phyloP scores from a whole-genome alignment of 2,113 vertebrate genomes.

The Pseudorectes ferrugineus region DNA sequence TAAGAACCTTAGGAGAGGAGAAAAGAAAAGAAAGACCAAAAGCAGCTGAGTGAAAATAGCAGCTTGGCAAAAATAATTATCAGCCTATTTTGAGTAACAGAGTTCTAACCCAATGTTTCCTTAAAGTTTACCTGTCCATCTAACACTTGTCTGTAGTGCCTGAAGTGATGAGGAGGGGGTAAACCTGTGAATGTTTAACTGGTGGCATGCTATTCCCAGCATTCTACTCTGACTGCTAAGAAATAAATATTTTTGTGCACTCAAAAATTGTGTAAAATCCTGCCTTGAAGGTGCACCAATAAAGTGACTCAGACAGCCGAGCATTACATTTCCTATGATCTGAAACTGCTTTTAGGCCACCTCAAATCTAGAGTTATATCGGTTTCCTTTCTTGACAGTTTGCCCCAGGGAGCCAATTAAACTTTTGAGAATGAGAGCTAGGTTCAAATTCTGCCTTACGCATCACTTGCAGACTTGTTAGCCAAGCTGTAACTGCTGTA shows the following conservation, averaged over 20 bases:
- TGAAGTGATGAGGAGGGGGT: not conserved
- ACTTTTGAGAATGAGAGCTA: not conserved
- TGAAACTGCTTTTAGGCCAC: conserved; percentile 5
- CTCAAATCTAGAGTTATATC: not conserved
- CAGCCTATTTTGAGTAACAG: not conserved
- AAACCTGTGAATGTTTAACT: fast-evolving
- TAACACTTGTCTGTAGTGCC: not conserved
- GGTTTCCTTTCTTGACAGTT: conserved; percentile 2
- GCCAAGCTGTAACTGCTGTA: not conserved
- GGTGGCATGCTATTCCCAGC: not conserved
- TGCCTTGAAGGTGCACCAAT: not conserved
- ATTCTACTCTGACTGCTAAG: not conserved
- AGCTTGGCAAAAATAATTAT: not conserved
- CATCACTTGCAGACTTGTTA: conserved; percentile 30
- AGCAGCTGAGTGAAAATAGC: not conserved
- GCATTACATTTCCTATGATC: not conserved
- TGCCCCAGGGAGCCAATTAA: conserved; percentile 51
- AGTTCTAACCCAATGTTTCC: not conserved
- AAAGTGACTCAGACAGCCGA: not conserved
- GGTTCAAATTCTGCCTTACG: not conserved
- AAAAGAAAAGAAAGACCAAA: not conserved
- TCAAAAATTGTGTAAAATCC: not conserved
- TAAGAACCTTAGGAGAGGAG: not conserved
- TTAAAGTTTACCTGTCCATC: not conserved
- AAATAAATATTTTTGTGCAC: not conserved